Evolutionary conservation across 2,797 vertebrate species (phyloP), one percentile per base, ranked within the genome.

Genomic region (Anguilla megastoma): DNA sequence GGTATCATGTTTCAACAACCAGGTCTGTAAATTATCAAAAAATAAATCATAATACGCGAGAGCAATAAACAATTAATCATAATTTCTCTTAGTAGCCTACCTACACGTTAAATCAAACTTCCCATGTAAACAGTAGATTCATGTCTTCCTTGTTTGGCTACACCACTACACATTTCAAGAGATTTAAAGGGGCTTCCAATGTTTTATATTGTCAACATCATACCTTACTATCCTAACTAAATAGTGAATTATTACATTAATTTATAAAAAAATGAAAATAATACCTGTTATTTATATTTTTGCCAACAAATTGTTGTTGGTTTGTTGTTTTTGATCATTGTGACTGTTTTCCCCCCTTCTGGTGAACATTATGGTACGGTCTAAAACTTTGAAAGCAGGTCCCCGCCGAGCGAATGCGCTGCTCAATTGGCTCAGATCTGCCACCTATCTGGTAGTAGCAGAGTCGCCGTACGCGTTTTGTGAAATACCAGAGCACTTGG

Each of bases 341-440:
- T 66, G 16, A 33, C 21, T 30, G 21, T n/a, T 50, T 36, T 56
- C 4, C 45, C 30, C 21, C 45, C 80, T 56, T 56, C 74, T 36
- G 24, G 30, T 54, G 5, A 18, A 14, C 4, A 33, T 24, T 56
- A 50, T 89, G 88, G 88, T 89, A 89, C 54, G 66, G n/a, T 84
- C 88, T 21, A 84, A 52, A 85, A 71, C 63, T 89, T 89, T 89
- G 88, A 87, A 87, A 45, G 84, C 33, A 50, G 54, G 69, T 85
- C 36, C 87, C 76, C 76, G 88, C 88, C 85, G 74, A 58, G 21
- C 76, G 84, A 66, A 36, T n/a, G 41, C 14, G 48, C 33, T 0
- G 36, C n/a, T 41, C 27, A 69, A 58, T 69, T 36, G 63, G 63
- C 88, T 87, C 86, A 41, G 50, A 56, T 82, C 58, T 82, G 80